Evolutionary conservation across 2,888 invertebrate species (phyloP), one percentile per base, ranked within the genome.

Genomic region (Andrena flavipes): DNA sequence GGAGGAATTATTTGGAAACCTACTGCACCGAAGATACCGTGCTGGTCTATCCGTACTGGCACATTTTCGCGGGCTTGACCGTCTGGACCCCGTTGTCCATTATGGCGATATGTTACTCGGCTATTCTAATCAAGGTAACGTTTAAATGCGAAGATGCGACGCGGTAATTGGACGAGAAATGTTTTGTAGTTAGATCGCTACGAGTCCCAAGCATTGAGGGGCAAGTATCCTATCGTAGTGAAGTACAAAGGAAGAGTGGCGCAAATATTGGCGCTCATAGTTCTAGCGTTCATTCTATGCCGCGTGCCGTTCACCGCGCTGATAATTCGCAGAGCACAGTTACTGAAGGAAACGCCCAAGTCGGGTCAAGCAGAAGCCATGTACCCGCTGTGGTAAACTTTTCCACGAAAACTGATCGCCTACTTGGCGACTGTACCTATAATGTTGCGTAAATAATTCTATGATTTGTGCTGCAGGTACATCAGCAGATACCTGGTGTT

Each of bases 41-140:
- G 1, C 92, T 96, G 16, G 93, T 96, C 72, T 95, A 96, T 63
- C 95, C 96, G 49, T 98, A 98, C 91, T 98, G 97, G 97, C 96
- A 97, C 87, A 96, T 97, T 33, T 95, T 97, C 3, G 95, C 97
- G 26, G 95, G 96, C 0, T 95, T 97, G 6, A 93, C 97, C 26
- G 97, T 98, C 1, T 97, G 97, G 96, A 91, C 97, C 23, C 98
- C 98, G 0, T 94, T 97, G 30, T 94, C 95, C 0, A 95, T 97
- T 0, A 97, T 98, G 96, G 93, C 96, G 0, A 92, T 97, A n/a
- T 96, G 96, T 85, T 97, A 97, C 88, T 95, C 96, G 7, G 96
- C 97, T 65, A 97, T 97, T 89, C 96, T 96, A 80, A 94, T 95
- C 71, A 96, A 96, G 93, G 96, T 96, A 82, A 85, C 62, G 54